Percentiles rank a stretch among this genome's conserved stretches.
Conservation (phyloP, 2,888 invertebrate genomes). For the Empis livida region DNA sequence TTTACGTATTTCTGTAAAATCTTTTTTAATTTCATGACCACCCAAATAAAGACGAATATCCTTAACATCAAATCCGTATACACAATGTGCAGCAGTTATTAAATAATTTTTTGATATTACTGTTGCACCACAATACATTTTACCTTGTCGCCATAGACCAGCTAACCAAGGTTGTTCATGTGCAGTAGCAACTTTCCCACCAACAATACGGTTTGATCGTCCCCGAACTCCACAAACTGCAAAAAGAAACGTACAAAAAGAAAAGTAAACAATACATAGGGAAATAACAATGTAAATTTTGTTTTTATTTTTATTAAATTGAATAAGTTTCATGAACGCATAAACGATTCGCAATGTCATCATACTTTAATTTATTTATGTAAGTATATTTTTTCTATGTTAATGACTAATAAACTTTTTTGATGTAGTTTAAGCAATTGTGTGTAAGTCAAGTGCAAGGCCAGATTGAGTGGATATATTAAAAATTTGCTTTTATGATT, state of each 20-base stretch:
- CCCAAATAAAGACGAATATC: constrained; percentile 22
- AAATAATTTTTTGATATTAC: constrained; percentile 18
- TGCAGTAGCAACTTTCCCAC: constrained; percentile 17
- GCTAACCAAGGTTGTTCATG: constrained; percentile 24
- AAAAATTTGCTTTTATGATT: no score
- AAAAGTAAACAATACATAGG: no score
- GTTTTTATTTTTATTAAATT: no score
- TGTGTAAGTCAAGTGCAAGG: background rate
- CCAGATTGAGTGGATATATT: background rate
- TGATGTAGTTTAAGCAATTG: no score
- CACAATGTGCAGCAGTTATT: constrained; percentile 23
- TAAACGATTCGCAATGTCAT: no score
- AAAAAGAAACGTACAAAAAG: background rate
- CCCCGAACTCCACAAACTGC: constrained; percentile 24
- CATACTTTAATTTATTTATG: no score
- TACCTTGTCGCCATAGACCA: constrained; percentile 19
- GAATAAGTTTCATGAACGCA: no score
- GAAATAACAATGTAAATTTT: no score
- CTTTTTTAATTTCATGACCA: constrained; percentile 21
- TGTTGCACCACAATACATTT: constrained; percentile 22
- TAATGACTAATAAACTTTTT: no score
- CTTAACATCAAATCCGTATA: constrained; percentile 17
- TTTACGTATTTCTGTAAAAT: constrained; percentile 19
- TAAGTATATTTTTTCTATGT: no score
- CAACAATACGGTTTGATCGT: constrained; percentile 21